A percentile compares a stretch with the other conserved stretches of the same genome.
Evolutionary conservation across 2,888 invertebrate genomes (phyloP).

Genomic region (Brachypterus glaber): DNA sequence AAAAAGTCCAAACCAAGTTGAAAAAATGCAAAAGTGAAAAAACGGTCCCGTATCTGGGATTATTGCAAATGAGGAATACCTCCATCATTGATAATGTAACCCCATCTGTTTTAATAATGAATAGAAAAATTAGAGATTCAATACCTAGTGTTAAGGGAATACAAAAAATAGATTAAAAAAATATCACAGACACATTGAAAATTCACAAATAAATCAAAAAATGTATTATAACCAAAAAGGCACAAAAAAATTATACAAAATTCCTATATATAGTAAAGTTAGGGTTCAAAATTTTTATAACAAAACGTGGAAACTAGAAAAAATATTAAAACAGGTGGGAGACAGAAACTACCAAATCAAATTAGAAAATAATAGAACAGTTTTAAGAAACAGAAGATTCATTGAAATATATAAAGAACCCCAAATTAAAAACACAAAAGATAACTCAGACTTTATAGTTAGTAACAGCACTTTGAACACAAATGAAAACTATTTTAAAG

Average conservation of each 20-base stretch:
- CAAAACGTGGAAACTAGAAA: too few relatives aligned
- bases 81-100: slow-evolving; percentile 9
- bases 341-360: too few relatives aligned
- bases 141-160: not conserved
- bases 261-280: slow-evolving; percentile 1
- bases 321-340: too few relatives aligned
- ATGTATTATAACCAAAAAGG: slow-evolving; percentile 3
- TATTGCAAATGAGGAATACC: slow-evolving; percentile 18
- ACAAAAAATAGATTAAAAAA: slow-evolving; percentile 2
- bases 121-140: not conserved
- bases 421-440: too few relatives aligned
- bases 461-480: too few relatives aligned
- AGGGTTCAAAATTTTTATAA: slow-evolving; percentile 3
- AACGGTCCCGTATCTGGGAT: slow-evolving; percentile 15
- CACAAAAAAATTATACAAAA: not conserved
- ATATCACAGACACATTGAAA: slow-evolving; percentile 1
- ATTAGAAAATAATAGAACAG: too few relatives aligned
- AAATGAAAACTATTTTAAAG: too few relatives aligned
- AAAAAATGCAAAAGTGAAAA: slow-evolving; percentile 12
- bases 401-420: too few relatives aligned
- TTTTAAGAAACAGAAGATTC: too few relatives aligned
- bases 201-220: not conserved
- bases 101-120: slow-evolving; percentile 4
- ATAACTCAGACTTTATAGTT: too few relatives aligned
- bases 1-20: slow-evolving; percentile 4